Conservation (phyloP, 2,888 invertebrate genomes). For the Acanthoscelides obtectus region DNA sequence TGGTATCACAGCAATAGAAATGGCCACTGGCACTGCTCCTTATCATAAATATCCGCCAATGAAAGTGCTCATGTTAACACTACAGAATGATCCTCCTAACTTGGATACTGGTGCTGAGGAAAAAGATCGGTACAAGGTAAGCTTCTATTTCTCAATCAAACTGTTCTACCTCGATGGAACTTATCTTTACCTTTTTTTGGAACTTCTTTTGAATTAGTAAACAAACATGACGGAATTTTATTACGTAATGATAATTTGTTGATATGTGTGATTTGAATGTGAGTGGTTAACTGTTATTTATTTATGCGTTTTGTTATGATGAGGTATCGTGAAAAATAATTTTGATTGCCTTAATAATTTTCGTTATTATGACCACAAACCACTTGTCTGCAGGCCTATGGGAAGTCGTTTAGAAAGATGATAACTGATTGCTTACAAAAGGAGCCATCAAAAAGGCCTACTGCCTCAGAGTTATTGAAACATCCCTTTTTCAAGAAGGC, state of each 20-base stretch:
- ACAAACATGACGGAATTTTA: no score
- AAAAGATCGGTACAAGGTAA: slow-evolving; percentile 90
- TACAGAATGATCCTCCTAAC: slow-evolving; percentile 97
- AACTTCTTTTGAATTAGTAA: no score
- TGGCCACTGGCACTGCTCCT: slow-evolving; percentile 97
- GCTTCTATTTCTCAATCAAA: no score
- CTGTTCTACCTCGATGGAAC: no score
- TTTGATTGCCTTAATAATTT: no score
- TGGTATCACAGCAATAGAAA: slow-evolving; percentile 96
- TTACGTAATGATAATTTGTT: no score
- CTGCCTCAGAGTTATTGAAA: slow-evolving; percentile 91
- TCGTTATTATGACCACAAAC: no score
- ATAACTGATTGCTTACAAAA: slow-evolving; percentile 95
- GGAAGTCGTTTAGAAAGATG: slow-evolving; percentile 96
- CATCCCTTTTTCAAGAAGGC: slow-evolving; percentile 98
- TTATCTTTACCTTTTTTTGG: no score
- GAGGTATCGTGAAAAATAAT: no score
- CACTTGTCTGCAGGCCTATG: slow-evolving; percentile 63
- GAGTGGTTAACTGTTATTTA: no score
- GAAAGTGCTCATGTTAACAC: slow-evolving; percentile 97
- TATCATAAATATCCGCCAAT: slow-evolving; percentile 99
- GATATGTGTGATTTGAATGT: no score
- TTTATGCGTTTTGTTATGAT: no score
- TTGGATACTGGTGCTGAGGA: slow-evolving; percentile 93
- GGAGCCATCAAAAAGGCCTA: slow-evolving; percentile 89